Percentiles rank a stretch among this genome's conserved stretches.
Evolutionary conservation across 2,113 vertebrate genomes (phyloP).

Genomic region (Epinephelus cyanopodus): DNA sequence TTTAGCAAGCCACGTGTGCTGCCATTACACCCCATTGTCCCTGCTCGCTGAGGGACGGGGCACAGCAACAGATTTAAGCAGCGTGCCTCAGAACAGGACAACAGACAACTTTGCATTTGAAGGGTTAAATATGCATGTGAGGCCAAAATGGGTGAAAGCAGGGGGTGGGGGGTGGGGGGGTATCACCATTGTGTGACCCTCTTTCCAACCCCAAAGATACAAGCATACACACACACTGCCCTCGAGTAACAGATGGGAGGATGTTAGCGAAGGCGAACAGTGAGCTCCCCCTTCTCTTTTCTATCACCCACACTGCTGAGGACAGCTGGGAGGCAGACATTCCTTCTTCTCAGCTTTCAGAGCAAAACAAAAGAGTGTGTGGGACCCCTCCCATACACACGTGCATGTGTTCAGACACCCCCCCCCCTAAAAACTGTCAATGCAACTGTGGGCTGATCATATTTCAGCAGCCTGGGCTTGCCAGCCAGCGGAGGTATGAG

Average conservation of each 20-base stretch:
- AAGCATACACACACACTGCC: slow-evolving; percentile 50
- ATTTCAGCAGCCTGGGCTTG: slow-evolving; percentile 63
- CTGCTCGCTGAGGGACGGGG: slow-evolving; percentile 51
- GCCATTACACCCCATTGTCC: slow-evolving; percentile 71
- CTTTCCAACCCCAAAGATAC: slow-evolving; percentile 36
- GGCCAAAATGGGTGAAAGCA: slow-evolving; percentile 56
- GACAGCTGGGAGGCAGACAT: slow-evolving; percentile 85
- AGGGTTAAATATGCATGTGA: slow-evolving; percentile 80
- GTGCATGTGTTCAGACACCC: slow-evolving; percentile 66
- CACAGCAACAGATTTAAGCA: slow-evolving; percentile 73
- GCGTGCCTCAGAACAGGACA: slow-evolving; percentile 69
- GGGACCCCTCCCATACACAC: slow-evolving; percentile 72
- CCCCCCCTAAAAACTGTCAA: slow-evolving; percentile 59
- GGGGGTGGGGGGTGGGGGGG: slow-evolving; percentile 21
- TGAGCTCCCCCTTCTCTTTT: slow-evolving; percentile 59
- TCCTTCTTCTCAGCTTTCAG: slow-evolving; percentile 83
- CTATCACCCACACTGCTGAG: slow-evolving; percentile 56
- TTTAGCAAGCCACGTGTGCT: slow-evolving; percentile 79
- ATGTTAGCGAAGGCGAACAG: slow-evolving; percentile 63
- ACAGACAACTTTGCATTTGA: slow-evolving; percentile 80
- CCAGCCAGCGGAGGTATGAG: slow-evolving; percentile 46
- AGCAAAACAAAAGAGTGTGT: slow-evolving; percentile 79
- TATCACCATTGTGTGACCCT: slow-evolving; percentile 74
- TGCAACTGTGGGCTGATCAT: slow-evolving; percentile 71
- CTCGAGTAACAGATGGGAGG: slow-evolving; percentile 76